Evolutionary conservation across 2,888 invertebrate species (phyloP).

Genomic region (Gandaritis pyraliata): DNA sequence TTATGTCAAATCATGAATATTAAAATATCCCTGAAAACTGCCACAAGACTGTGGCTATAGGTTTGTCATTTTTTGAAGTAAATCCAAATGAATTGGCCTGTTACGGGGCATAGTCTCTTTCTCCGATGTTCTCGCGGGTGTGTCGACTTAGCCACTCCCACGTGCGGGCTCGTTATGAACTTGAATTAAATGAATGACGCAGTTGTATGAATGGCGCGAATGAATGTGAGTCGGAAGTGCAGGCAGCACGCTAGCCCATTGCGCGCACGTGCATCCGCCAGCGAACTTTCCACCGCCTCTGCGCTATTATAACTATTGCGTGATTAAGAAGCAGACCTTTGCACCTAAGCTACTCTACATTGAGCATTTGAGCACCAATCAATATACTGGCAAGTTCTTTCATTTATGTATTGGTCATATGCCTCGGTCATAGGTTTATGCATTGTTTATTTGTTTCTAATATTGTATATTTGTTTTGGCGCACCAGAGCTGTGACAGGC

Average conservation of each 20-base stretch:
- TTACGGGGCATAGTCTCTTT: conserved; percentile 12
- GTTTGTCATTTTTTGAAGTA: neutral
- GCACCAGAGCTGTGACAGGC: too few relatives aligned
- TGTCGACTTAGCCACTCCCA: conserved; percentile 65
- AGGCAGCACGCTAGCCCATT: conserved; percentile 73
- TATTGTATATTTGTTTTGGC: too few relatives aligned
- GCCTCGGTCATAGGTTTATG: too few relatives aligned
- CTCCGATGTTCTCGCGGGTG: conserved; percentile 51
- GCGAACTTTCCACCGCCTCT: conserved; percentile 30
- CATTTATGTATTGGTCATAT: too few relatives aligned
- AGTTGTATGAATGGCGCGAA: conserved; percentile 81
- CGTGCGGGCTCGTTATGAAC: conserved; percentile 72
- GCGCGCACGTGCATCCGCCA: conserved; percentile 68
- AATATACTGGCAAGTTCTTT: neutral
- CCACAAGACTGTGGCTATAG: too few relatives aligned
- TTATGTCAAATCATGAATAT: too few relatives aligned
- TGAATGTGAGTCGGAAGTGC: conserved; percentile 81
- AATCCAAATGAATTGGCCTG: conserved; percentile 2
- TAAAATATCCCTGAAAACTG: too few relatives aligned
- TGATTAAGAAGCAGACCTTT: conserved; percentile 2
- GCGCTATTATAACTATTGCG: conserved; percentile 12
- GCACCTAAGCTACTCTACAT: neutral
- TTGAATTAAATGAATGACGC: conserved; percentile 82
- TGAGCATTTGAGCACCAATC: neutral
- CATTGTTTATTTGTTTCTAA: too few relatives aligned